Evolutionary conservation across 2,888 invertebrate genomes (phyloP).

Genomic region (Diaprepes abbreviatus): DNA sequence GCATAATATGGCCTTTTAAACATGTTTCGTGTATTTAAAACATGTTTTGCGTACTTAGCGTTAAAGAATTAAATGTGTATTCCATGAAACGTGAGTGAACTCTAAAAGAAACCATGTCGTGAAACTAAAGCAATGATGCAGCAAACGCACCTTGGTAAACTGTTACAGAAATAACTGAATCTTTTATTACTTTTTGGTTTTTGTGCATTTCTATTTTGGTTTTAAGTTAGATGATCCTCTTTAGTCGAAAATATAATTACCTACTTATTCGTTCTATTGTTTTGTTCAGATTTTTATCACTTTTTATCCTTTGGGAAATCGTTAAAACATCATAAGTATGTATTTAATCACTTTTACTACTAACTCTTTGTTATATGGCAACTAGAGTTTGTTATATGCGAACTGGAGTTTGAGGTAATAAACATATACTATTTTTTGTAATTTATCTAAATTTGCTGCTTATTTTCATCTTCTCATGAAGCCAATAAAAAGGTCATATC

Average conservation of each 20-base stretch:
- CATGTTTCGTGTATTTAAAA: constrained; percentile 51
- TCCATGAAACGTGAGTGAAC: constrained; percentile 52
- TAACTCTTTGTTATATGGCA: too few species aligned
- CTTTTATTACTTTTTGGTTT: constrained; percentile 11
- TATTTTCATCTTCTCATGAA: too few species aligned
- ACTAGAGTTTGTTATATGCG: too few species aligned
- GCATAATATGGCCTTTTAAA: constrained; percentile 45
- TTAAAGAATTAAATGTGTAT: constrained; percentile 49
- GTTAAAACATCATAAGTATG: too few species aligned
- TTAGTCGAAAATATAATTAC: background rate
- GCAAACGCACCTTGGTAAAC: constrained; percentile 1
- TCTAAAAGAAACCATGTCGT: constrained; percentile 25
- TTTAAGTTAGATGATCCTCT: background rate
- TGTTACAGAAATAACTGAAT: constrained; percentile 9
- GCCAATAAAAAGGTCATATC: too few species aligned
- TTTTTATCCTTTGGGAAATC: too few species aligned
- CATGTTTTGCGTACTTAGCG: constrained; percentile 51
- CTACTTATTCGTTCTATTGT: background rate
- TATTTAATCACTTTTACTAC: too few species aligned
- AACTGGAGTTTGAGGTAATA: too few species aligned
- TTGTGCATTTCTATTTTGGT: constrained; percentile 1
- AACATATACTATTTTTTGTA: too few species aligned
- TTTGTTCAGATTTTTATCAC: too few species aligned
- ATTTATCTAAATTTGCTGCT: too few species aligned
- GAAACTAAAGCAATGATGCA: constrained; percentile 17